A percentile compares a stretch with the other conserved stretches of the same genome.
phyloP scores from a whole-genome alignment of 2,797 vertebrate genomes.

The Chiloscyllium punctatum region DNA sequence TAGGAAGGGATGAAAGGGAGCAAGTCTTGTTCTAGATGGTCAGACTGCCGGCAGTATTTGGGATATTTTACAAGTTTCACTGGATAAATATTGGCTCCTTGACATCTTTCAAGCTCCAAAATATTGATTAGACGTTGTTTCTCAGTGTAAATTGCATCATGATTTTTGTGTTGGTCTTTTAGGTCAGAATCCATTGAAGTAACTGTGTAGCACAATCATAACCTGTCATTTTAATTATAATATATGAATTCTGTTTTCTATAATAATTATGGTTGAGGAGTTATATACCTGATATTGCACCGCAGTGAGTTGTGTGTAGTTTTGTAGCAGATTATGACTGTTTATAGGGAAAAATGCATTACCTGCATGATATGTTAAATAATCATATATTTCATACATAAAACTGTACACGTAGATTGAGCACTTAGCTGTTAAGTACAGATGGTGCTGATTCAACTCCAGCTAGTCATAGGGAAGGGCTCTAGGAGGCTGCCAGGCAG shows the following conservation, averaged over 20 bases:
- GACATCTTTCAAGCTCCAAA: slow-evolving; percentile 87
- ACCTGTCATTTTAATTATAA: slow-evolving; percentile 72
- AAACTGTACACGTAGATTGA: slow-evolving; percentile 4
- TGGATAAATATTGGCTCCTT: slow-evolving; percentile 38
- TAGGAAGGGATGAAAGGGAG: slow-evolving; percentile 93
- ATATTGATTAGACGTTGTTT: slow-evolving; percentile 86
- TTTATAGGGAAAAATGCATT: slow-evolving; percentile 62
- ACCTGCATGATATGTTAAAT: slow-evolving; percentile 64
- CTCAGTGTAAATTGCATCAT: slow-evolving; percentile 84
- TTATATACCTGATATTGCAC: slow-evolving; percentile 65
- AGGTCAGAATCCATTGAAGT: slow-evolving; percentile 80
- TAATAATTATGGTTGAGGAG: slow-evolving; percentile 51
- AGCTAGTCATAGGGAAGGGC: slow-evolving; percentile 49
- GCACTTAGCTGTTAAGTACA: slow-evolving; percentile 30
- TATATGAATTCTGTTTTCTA: slow-evolving; percentile 44
- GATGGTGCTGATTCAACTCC: slow-evolving; percentile 32
- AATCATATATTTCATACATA: slow-evolving; percentile 57
- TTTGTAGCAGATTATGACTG: slow-evolving; percentile 64
- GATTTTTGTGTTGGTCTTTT: slow-evolving; percentile 69
- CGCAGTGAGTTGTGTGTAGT: slow-evolving; percentile 65
- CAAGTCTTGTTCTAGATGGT: slow-evolving; percentile 95
- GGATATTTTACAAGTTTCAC: slow-evolving; percentile 96
- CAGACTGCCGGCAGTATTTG: slow-evolving; percentile 99
- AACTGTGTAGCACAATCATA: slow-evolving; percentile 77
- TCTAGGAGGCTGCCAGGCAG: slow-evolving; percentile 66